Percentiles rank a stretch among this genome's conserved stretches.
phyloP scores from a whole-genome alignment of 2,797 vertebrate genomes.

The Pangasius mekongensis region DNA sequence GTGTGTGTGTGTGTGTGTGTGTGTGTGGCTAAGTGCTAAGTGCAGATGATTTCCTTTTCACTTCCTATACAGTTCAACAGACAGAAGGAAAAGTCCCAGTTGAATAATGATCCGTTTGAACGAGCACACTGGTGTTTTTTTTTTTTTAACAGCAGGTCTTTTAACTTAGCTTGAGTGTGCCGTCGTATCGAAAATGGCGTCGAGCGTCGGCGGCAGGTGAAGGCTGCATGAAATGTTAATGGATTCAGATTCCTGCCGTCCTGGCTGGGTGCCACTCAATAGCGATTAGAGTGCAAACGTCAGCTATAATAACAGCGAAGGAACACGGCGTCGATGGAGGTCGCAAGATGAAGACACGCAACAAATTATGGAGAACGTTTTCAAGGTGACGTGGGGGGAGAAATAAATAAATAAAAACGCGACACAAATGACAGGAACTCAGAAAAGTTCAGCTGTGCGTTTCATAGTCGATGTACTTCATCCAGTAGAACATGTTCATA shows the following conservation, averaged over 20 bases:
- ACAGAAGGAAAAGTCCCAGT: not conserved
- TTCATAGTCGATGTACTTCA: not conserved
- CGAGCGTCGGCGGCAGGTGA: constrained; percentile 46
- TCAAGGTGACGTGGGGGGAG: not conserved
- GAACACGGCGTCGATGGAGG: constrained; percentile 43
- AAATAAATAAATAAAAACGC: not conserved
- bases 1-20: not conserved
- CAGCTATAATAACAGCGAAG: constrained; percentile 46
- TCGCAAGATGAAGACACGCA: not conserved
- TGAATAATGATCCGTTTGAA: not conserved
- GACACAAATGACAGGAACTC: not conserved
- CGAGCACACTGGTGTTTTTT: not conserved
- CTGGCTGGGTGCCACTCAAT: constrained; percentile 42
- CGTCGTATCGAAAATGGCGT: constrained; percentile 29
- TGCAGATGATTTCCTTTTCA: constrained; percentile 17
- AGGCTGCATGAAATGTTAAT: constrained; percentile 61
- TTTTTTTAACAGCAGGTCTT: not conserved
- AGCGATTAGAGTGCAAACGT: constrained; percentile 46
- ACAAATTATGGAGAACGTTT: constrained; percentile 11
- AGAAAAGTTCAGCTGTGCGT: not conserved
- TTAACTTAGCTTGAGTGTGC: constrained; percentile 18
- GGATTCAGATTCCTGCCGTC: constrained; percentile 47
- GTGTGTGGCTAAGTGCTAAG: not conserved
- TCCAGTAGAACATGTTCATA: too few relatives aligned
- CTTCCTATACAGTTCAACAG: constrained; percentile 12